phyloP scores from a whole-genome alignment of 2,113 vertebrate species.

The Rhipidura dahli region DNA sequence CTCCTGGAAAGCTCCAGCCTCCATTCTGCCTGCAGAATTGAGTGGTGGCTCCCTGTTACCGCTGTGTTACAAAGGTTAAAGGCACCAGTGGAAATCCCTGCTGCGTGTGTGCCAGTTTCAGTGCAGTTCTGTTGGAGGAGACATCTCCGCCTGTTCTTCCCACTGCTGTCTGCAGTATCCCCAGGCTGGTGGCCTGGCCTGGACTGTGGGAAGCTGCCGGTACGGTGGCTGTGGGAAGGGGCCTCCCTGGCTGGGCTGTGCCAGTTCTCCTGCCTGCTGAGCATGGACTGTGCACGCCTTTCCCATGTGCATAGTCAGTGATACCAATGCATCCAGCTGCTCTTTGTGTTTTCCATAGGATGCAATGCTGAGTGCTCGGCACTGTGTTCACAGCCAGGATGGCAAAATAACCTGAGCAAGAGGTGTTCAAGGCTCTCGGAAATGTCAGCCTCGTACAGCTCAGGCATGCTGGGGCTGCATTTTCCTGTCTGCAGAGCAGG shows the following conservation, averaged over 20 bases:
- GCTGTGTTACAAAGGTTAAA: not conserved
- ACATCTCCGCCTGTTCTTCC: not conserved
- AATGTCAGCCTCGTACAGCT: not conserved
- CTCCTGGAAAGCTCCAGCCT: not conserved
- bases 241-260: not conserved
- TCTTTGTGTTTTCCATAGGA: not conserved
- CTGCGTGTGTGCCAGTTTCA: not conserved
- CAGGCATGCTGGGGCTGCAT: not conserved
- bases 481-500: not conserved
- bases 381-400: accelerated
- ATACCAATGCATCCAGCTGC: too few species aligned
- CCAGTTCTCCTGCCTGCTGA: not conserved
- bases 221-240: accelerated
- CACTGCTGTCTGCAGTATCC: not conserved
- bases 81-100: accelerated
- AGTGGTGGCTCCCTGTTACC: accelerated
- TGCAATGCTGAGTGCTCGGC: accelerated
- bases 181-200: not conserved
- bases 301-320: accelerated
- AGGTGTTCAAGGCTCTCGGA: not conserved
- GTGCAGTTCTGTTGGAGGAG: not conserved
- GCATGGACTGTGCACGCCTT: accelerated
- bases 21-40: not conserved
- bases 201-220: not conserved
- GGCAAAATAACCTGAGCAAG: not conserved